Conservation (phyloP, 2,888 invertebrate species). For the Electrophaes corylata region DNA sequence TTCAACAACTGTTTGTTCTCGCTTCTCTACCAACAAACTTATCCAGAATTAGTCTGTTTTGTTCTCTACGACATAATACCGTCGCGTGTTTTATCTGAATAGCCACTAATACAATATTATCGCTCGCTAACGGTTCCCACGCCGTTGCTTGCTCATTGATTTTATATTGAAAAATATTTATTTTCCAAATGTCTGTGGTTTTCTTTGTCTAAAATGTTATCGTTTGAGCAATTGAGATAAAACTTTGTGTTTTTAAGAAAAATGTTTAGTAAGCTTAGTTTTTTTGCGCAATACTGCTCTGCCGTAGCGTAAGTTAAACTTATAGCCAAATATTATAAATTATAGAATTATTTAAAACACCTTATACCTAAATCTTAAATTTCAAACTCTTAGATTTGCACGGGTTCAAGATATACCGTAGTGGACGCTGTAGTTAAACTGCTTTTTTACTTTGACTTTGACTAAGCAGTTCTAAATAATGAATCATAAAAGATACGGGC, state of each 20-base stretch:
- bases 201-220: conserved; percentile 28
- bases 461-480: too few relatives aligned
- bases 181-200: conserved; percentile 23
- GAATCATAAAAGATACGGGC: too few relatives aligned
- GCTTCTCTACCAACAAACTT: neutral
- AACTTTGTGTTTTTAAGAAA: neutral
- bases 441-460: too few relatives aligned
- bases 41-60: conserved; percentile 28
- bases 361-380: too few relatives aligned
- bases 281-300: neutral
- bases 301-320: too few relatives aligned
- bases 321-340: too few relatives aligned
- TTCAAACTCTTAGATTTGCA: too few relatives aligned
- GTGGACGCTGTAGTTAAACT: too few relatives aligned
- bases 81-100: conserved; percentile 52
- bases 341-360: too few relatives aligned
- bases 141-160: conserved; percentile 49
- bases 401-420: too few relatives aligned
- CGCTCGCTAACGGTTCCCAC: conserved; percentile 49
- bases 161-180: conserved; percentile 46
- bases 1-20: too few relatives aligned
- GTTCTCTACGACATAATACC: conserved; percentile 34
- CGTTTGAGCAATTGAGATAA: conserved; percentile 7
- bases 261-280: neutral
- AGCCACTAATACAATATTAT: conserved; percentile 57